Evolutionary conservation across 2,113 vertebrate species (phyloP), one percentile per base, ranked within the genome.

Genomic region (Phodopus roborovskii): DNA sequence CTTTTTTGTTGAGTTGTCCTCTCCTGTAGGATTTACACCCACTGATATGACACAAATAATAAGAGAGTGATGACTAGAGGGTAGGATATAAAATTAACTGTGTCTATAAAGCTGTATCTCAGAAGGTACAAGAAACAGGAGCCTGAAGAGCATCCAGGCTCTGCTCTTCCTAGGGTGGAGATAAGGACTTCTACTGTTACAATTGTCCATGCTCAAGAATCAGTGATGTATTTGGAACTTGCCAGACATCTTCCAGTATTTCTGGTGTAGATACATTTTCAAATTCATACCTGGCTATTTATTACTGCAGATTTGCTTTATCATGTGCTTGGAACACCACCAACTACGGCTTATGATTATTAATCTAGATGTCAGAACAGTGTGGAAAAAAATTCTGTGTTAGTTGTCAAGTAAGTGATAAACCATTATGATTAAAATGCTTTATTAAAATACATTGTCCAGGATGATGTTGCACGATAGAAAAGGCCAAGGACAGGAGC

Each of bases 21-120:
- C 50, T 95, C 60, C 50, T 73, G 9, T 64, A 36, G 42, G 89
- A 87, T 95, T 92, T 92, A 56, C 6, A 96, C 82, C 30, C 33
- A 85, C 77, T 45, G 86, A 75, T 60, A 70, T 73, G 88, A 90
- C 13, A 93, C 58, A 93, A 58, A 85, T 74, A 70, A 73, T 70
- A 74, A 30, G 81, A 62, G 77, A 91, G 48, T 2, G 4, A 56
- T 88, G 24, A 88, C 60, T 39, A 20, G 26, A 79, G 62, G 16
- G 36, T 7, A 33, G 20, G 79, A 42, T 42, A 33, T 77, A 96
- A 88, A 75, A 79, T 78, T 36, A 88, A 42, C 36, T 26, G 13
- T 58, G 45, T 30, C 82, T 58, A 26, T 50, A 86, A 75, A 92
- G 19, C 24, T 70, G 0, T 12, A 15, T 33, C 33, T 94, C 64